Evolutionary conservation across 2,888 invertebrate genomes (phyloP), one percentile per base, ranked within the genome.

Genomic region (Tachystola acroxantha): DNA sequence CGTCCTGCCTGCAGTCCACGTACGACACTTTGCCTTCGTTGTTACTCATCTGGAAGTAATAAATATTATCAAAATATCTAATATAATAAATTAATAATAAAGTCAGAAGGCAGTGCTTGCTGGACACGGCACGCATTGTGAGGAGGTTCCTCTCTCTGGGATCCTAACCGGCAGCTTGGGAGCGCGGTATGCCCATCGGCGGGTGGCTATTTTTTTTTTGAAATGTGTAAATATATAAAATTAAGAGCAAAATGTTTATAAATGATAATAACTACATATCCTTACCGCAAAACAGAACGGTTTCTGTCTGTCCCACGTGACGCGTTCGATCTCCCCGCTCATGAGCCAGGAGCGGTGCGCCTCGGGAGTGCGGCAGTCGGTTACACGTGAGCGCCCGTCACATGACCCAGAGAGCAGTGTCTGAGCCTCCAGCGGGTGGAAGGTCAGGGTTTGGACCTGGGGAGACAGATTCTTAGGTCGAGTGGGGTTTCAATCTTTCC

Each of bases 401-500:
- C 95, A 94, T 48, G 93, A 90, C 19, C 98, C 98, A 7, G 94
- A 90, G 3, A 97, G 79, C 20, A 99, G 78, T 25, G 92, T 92
- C 66, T 96, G 94, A 0, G 93, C 90, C 69, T 97, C 96, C 20
- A 89, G 84, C 3, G 93, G 92, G 82, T 96, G 96, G 91, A 96
- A 98, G 45, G 91, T 85, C 3, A 97, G 61, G 1, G 93, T 89
- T 65, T 97, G 96, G 0, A 97, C 89, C 88, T 88, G 57, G 0
- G 2, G 5, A 1, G 25, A n/a, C 3, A 24, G 24, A 20, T 20
- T 20, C n/a, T n/a, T n/a, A n/a, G n/a, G n/a, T n/a, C n/a, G n/a
- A n/a, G n/a, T n/a, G n/a, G n/a, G n/a, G n/a, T n/a, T n/a, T n/a
- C n/a, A n/a, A n/a, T n/a, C n/a, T n/a, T n/a, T n/a, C n/a, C n/a